Conservation (phyloP, 2,888 invertebrate species). For the Xestia xanthographa region DNA sequence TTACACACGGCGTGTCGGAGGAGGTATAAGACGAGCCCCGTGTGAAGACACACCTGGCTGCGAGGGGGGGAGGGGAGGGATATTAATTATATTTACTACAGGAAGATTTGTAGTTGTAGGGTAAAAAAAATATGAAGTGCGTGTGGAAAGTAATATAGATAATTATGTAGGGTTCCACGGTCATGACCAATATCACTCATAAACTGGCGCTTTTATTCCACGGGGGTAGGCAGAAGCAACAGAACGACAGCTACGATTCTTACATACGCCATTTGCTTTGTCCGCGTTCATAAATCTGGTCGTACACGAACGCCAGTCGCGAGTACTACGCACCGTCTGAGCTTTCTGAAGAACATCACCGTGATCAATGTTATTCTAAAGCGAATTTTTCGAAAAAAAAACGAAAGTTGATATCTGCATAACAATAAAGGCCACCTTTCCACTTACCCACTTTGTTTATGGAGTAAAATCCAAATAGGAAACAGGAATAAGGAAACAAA, state of each 20-base stretch:
- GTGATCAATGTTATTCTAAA: neutral
- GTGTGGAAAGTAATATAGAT: neutral
- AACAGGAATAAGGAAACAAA: neutral
- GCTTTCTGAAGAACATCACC: neutral
- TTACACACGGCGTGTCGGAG: neutral
- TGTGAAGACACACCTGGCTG: slow-evolving; percentile 64
- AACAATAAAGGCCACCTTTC: too few species aligned
- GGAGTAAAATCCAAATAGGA: neutral
- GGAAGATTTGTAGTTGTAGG: neutral
- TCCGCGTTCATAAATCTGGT: too few species aligned
- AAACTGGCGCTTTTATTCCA: neutral
- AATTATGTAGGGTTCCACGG: neutral
- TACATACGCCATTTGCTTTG: too few species aligned
- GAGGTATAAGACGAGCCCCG: slow-evolving; percentile 42
- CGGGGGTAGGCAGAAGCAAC: neutral
- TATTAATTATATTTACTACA: slow-evolving; percentile 34
- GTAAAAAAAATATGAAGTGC: neutral
- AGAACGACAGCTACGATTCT: neutral
- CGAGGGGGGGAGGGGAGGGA: neutral
- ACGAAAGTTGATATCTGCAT: neutral
- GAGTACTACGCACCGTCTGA: neutral
- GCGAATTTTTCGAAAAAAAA: neutral
- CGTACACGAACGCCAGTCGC: neutral
- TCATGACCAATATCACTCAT: neutral
- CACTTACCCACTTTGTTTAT: neutral